Conservation (phyloP, 1,140 invertebrate species). For the Octopus sinensis region DNA sequence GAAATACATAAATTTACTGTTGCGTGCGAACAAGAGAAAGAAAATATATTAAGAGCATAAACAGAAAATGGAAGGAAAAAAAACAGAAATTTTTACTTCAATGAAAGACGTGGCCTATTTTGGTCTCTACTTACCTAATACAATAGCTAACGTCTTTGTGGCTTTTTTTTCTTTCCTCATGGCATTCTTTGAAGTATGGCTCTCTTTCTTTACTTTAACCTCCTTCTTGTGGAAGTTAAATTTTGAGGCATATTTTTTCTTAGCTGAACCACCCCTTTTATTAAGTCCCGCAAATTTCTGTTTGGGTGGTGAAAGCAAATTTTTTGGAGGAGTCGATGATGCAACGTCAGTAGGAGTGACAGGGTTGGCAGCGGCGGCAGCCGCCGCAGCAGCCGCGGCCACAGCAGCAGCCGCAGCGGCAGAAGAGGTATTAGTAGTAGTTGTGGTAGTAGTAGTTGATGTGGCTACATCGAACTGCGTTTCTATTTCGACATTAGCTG, state of each 20-base stretch:
- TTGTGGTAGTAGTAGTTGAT: neutral
- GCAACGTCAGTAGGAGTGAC: constrained; percentile 15
- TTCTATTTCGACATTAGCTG: constrained; percentile 22
- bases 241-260: constrained; percentile 69
- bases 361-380: constrained; percentile 11
- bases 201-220: constrained; percentile 51
- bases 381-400: constrained; percentile 8
- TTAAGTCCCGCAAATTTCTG: constrained; percentile 13
- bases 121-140: constrained; percentile 75
- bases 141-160: constrained; percentile 98
- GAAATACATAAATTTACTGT: no score
- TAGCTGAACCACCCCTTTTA: constrained; percentile 22
- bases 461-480: constrained; percentile 16
- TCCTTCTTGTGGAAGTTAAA: constrained; percentile 55
- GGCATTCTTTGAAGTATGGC: constrained; percentile 69
- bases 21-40: no score
- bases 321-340: neutral
- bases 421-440: neutral
- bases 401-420: neutral
- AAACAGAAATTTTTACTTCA: no score
- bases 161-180: constrained; percentile 95
- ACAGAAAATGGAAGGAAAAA: no score
- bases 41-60: no score
- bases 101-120: no score
- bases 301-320: constrained; percentile 8